Evolutionary conservation across 2,888 invertebrate species (phyloP), one percentile per base, ranked within the genome.

Genomic region (Calephelis perditalis): DNA sequence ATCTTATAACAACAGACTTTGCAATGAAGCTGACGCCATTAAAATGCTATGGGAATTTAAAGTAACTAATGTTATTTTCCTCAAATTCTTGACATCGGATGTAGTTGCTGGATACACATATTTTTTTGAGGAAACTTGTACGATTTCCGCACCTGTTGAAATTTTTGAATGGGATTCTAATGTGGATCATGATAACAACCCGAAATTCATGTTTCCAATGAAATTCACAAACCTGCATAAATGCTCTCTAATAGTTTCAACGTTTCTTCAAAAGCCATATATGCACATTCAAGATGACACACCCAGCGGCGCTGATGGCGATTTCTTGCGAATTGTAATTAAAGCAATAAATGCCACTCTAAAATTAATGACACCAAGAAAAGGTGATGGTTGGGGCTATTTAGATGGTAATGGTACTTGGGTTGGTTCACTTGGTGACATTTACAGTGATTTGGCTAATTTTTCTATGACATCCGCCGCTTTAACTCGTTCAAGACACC

Each of bases 381-480:
- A 70, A 8, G 84, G 84, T 2, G 56, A 59, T 7, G 84, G 84
- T 3, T 87, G 86, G 86, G 88, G 88, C 5, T 73, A 69, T 56
- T 67, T 76, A 0, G 72, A 79, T 10, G 62, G 67, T 0, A 71
- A 85, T 46, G 84, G 81, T 1, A 73, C 76, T 0, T 88, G 88
- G 88, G 68, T 78, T 4, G 88, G 88, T 2, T 87, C 86, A 2
- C 76, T 88, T 0, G 79, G 76, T 15, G 86, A 87, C 61, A 58
- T 86, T 11, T 74, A 79, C 55, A 70, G 82, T 47, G 77, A 78
- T n/a, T 63, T 74, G 10, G 88, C 88, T 0, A 84, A 86, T 65
- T 76, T 87, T 37, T 87, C 87, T 0, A 86, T 87, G 72, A 86
- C 86, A 3, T 86, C 84, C 3, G 78, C 76, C 0, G 79, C 79